Conservation (phyloP, 2,113 vertebrate species). For the Xenotilapia longispinis region DNA sequence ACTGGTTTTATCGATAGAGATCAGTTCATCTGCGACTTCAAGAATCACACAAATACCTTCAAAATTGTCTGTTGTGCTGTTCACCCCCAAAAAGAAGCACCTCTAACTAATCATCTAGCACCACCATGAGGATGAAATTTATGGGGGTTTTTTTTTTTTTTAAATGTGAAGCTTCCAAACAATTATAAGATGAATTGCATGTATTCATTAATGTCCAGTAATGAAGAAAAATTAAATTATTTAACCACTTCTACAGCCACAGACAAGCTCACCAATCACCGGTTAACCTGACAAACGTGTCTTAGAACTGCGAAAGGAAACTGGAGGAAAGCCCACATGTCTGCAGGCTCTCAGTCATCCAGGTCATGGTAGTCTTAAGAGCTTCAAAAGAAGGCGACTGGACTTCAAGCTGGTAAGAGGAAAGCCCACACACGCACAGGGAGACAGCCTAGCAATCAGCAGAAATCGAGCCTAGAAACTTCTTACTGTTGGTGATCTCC, state of each 20-base stretch:
- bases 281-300: background rate
- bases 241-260: background rate
- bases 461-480: background rate
- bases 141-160: background rate
- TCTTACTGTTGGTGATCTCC: background rate
- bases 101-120: background rate
- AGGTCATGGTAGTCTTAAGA: background rate
- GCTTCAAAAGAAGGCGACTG: background rate
- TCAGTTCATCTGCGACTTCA: background rate
- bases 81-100: background rate
- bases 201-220: background rate
- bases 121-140: background rate
- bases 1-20: background rate
- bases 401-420: background rate
- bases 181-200: background rate
- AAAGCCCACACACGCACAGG: background rate
- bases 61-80: background rate
- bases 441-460: background rate
- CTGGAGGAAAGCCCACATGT: background rate
- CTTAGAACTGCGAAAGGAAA: accelerated
- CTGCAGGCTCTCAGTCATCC: background rate
- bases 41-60: background rate
- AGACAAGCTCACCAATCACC: background rate
- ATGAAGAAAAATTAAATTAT: background rate
- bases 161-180: background rate